Evolutionary conservation across 2,888 invertebrate genomes (phyloP).

Genomic region (Yponomeuta cagnagella): DNA sequence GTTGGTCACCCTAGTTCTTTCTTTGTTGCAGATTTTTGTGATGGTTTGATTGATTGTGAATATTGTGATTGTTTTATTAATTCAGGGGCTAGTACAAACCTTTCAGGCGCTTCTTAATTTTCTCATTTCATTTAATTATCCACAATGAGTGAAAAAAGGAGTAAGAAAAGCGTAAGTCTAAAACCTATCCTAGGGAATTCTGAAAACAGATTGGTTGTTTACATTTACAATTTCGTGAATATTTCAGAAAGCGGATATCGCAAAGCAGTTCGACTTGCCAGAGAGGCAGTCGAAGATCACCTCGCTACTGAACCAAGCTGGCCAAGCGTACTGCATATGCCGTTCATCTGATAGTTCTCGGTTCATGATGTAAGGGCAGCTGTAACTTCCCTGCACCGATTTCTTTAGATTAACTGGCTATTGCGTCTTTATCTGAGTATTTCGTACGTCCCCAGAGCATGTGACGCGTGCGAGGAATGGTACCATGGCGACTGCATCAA

Average conservation of each 20-base stretch:
- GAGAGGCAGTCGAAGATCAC: constrained; percentile 94
- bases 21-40: no score
- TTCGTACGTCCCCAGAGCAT: constrained; percentile 79
- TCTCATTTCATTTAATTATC: neutral
- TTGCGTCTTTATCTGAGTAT: no score
- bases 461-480: constrained; percentile 99
- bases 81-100: no score
- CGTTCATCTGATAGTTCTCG: constrained; percentile 94
- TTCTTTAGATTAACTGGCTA: neutral
- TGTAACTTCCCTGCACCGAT: neutral
- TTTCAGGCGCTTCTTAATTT: no score
- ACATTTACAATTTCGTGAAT: constrained; percentile 15
- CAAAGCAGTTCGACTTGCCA: constrained; percentile 90
- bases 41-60: no score
- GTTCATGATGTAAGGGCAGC: constrained; percentile 91
- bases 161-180: constrained; percentile 59
- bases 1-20: no score
- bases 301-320: constrained; percentile 89
- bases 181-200: neutral
- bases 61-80: no score
- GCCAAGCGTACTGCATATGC: constrained; percentile 96
- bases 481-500: constrained; percentile 98
- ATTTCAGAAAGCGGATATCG: constrained; percentile 88
- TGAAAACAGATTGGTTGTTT: neutral
- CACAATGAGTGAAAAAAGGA: constrained; percentile 60